These are phyloP conservation scores for Cosmia trapezina DNA, from an alignment of 2,888 invertebrate species.

Conservation along the genomic window DNA sequence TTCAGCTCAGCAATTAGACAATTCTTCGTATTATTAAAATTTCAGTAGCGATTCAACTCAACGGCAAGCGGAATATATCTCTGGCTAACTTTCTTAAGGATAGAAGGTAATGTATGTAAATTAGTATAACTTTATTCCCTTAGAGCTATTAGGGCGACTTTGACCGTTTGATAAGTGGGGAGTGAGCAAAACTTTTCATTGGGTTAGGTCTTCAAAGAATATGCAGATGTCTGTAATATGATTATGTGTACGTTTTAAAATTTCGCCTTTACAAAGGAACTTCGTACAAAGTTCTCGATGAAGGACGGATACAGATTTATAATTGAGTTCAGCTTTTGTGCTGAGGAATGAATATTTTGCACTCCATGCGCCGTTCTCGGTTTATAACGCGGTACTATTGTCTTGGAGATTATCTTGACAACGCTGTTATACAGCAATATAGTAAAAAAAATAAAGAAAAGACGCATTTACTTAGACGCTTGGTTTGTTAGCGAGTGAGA, in stretches of 20 bases:
- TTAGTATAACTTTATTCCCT: constrained; percentile 85
- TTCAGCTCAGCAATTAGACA: constrained; percentile 63
- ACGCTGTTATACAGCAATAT: too few species aligned
- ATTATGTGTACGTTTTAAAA: constrained; percentile 53
- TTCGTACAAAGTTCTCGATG: constrained; percentile 22
- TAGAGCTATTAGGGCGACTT: constrained; percentile 82
- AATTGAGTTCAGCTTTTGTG: constrained; percentile 41
- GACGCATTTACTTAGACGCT: too few species aligned
- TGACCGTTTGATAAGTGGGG: constrained; percentile 85
- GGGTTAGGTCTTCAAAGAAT: constrained; percentile 69
- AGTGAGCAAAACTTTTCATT: constrained; percentile 72
- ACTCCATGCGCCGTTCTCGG: background rate
- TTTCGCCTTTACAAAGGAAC: constrained; percentile 31
- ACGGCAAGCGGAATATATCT: constrained; percentile 68
- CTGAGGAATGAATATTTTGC: constrained; percentile 28
- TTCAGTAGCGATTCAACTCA: constrained; percentile 60
- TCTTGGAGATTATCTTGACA: too few species aligned
- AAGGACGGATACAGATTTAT: constrained; percentile 46
- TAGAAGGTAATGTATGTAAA: constrained; percentile 87
- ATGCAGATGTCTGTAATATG: constrained; percentile 56
- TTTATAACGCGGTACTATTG: background rate
- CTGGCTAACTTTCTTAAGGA: constrained; percentile 77
- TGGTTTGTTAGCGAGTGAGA: too few species aligned
- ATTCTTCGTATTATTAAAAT: constrained; percentile 66
- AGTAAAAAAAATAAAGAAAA: too few species aligned